Evolutionary conservation across 2,888 invertebrate species (phyloP), one percentile per base, ranked within the genome.

Genomic region (Seira musarum): DNA sequence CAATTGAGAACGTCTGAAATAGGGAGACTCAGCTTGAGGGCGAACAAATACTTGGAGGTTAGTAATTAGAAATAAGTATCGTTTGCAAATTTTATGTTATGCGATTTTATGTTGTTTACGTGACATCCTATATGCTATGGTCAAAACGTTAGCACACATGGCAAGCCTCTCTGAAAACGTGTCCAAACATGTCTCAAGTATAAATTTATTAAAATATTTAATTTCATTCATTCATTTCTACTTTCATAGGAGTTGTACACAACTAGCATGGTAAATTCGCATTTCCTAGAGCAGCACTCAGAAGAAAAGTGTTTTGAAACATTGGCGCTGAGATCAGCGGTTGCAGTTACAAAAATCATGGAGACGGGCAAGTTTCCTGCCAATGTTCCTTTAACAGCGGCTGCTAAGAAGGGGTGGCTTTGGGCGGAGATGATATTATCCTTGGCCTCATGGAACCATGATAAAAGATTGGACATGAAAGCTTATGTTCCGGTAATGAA

Each of bases 361-460:
- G 72, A 72, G 10, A 84, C 80, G 69, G 83, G 79, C 6, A 84
- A 83, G 66, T 78, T 82, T 57, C 84, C 84, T 10, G 76, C 84
- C 0, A 80, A 84, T 53, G 84, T 85, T 5, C 86, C 86, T 6
- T 69, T 86, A 0, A 40, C 80, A 6, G 79, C 85, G 10, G 86
- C 86, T 0, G 75, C 82, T 0, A 83, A 79, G 35, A 84, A 84
- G 24, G 86, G 86, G 1, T 86, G 86, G 86, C 67, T 75, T 1
- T 86, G 86, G 86, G 84, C 85, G 6, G 86, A 86, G 82, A 86
- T 86, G 86, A 72, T 85, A 10, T 46, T 85, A 40, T 82, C 82
- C 0, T 63, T 86, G 1, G 83, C 84, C 0, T 72, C 81, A n/a
- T 86, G 86, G 86, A 86, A 86, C 70, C 66, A 77, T 2, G 86